phyloP scores from a whole-genome alignment of 2,113 vertebrate genomes.

The Erythrolamprus reginae region DNA sequence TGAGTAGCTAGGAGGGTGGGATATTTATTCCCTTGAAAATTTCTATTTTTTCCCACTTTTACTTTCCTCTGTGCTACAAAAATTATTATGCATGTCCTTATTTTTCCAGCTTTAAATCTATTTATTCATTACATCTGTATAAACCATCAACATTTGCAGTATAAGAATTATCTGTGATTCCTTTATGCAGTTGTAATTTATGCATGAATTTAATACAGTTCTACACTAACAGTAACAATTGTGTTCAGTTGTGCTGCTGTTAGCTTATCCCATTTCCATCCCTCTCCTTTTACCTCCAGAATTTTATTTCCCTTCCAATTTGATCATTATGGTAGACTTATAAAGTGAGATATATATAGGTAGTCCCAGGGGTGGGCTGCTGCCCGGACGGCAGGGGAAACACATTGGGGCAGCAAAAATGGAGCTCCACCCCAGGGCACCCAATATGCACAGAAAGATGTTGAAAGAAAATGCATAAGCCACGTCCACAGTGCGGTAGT shows the following conservation, averaged over 20 bases:
- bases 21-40: background rate
- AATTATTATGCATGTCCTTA: background rate
- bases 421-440: too few species aligned
- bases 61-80: background rate
- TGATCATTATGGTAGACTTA: background rate
- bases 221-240: background rate
- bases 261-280: background rate
- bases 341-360: background rate
- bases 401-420: too few species aligned
- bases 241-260: background rate
- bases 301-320: background rate
- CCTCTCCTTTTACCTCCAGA: too few species aligned
- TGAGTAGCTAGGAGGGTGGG: background rate
- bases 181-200: background rate
- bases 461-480: too few species aligned
- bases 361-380: too few species aligned
- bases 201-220: background rate
- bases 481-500: too few species aligned
- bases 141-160: background rate
- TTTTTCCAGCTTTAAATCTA: background rate
- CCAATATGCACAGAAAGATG: too few species aligned
- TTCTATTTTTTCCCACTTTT: background rate
- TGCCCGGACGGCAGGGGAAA: too few species aligned
- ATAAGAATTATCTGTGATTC: background rate
- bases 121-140: background rate